These are phyloP conservation scores for Caenorhabditis uteleia DNA, from an alignment of 2,888 invertebrate species.

Conservation along the genomic window DNA sequence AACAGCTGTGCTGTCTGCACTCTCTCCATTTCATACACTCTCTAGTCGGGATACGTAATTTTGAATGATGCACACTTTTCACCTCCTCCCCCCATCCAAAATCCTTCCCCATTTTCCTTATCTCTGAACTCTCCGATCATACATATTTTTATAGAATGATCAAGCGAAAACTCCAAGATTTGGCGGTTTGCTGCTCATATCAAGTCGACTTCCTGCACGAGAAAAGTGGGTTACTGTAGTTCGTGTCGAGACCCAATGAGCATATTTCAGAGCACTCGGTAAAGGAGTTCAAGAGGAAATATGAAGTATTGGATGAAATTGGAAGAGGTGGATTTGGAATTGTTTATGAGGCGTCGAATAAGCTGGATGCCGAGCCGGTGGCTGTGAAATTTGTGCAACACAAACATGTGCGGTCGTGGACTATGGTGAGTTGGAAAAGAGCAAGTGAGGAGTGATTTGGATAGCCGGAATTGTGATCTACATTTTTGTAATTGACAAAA, in stretches of 20 bases:
- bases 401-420: conserved; percentile 65
- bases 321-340: conserved; percentile 65
- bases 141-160: conserved; percentile 57
- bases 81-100: no score
- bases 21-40: no score
- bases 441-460: background rate
- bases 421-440: conserved; percentile 28
- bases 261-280: conserved; percentile 52
- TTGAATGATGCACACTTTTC: no score
- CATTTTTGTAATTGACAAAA: background rate
- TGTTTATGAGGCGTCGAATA: conserved; percentile 55
- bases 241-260: background rate
- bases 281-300: conserved; percentile 59
- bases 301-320: conserved; percentile 61
- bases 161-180: conserved; percentile 63
- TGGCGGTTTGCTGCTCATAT: conserved; percentile 65
- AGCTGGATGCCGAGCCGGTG: conserved; percentile 57
- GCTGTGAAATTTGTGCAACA: conserved; percentile 68
- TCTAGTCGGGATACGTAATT: no score
- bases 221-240: conserved; percentile 45
- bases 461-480: background rate
- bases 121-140: no score
- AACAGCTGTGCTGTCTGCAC: no score
- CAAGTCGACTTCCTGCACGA: conserved; percentile 63
- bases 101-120: no score